Conservation (phyloP, 2,113 vertebrate genomes). For the Camarhynchus parvulus region DNA sequence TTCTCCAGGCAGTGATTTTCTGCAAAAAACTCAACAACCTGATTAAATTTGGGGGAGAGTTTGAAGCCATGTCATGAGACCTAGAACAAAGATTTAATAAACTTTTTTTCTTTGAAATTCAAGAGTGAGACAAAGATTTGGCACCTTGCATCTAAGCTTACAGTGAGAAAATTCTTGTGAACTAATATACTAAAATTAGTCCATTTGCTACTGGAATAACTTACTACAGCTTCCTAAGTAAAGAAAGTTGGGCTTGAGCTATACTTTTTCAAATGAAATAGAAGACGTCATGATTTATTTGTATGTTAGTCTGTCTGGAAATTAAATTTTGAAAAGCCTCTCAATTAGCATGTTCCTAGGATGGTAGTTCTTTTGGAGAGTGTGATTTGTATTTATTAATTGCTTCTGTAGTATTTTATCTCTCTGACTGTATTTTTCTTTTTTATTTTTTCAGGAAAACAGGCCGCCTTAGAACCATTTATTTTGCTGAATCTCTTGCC, state of each 20-base stretch:
- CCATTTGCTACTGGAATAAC: neutral
- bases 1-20: neutral
- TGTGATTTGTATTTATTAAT: neutral
- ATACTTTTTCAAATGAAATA: neutral
- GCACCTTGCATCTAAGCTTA: neutral
- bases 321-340: neutral
- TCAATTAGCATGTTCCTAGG: neutral
- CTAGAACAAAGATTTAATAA: neutral
- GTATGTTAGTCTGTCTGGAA: neutral
- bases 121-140: neutral
- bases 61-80: neutral
- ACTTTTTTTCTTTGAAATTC: neutral
- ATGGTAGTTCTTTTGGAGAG: neutral
- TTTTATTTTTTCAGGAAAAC: constrained; percentile 83
- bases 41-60: neutral
- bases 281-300: neutral
- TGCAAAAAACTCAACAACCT: neutral
- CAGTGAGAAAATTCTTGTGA: neutral
- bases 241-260: neutral
- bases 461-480: constrained; percentile 82
- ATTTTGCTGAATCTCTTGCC: constrained; percentile 86
- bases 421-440: neutral
- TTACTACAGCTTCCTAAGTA: neutral
- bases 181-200: neutral
- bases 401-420: neutral